Evolutionary conservation across 2,888 invertebrate species (phyloP).

Genomic region (Torymus auratus): DNA sequence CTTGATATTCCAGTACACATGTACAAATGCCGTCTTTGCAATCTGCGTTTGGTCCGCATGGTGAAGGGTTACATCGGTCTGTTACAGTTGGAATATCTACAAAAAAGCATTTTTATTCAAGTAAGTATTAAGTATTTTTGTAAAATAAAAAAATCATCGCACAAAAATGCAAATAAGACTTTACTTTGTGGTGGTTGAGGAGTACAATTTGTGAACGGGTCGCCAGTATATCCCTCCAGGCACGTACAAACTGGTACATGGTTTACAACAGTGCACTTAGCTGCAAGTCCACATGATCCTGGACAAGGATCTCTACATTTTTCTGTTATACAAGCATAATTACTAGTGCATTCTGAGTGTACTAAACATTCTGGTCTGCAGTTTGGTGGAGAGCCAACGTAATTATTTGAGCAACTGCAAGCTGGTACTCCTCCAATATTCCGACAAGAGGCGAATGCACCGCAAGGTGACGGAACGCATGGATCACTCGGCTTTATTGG

Average conservation of each 20-base stretch:
- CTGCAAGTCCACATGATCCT: slow-evolving; percentile 81
- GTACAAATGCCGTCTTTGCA: slow-evolving; percentile 79
- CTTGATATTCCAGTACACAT: slow-evolving; percentile 78
- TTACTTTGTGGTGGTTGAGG: slow-evolving; percentile 37
- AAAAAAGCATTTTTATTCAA: slow-evolving; percentile 17
- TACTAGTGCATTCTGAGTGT: slow-evolving; percentile 86
- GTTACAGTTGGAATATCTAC: slow-evolving; percentile 57
- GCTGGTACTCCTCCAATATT: slow-evolving; percentile 78
- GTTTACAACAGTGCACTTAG: slow-evolving; percentile 77
- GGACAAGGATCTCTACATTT: slow-evolving; percentile 86
- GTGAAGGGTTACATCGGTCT: slow-evolving; percentile 86
- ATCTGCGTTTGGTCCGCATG: slow-evolving; percentile 84
- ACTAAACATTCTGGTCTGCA: slow-evolving; percentile 89
- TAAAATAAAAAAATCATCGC: no score
- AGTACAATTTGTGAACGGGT: slow-evolving; percentile 62
- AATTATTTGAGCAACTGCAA: slow-evolving; percentile 80
- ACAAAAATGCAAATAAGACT: not conserved
- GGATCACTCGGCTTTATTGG: slow-evolving; percentile 73
- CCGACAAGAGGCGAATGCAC: slow-evolving; percentile 81
- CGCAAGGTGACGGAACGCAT: slow-evolving; percentile 83
- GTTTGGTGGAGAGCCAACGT: slow-evolving; percentile 82
- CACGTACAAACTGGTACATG: slow-evolving; percentile 76
- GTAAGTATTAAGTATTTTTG: not conserved
- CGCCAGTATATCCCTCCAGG: slow-evolving; percentile 70
- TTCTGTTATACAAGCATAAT: slow-evolving; percentile 84